These are phyloP conservation scores for Zeugodacus cucurbitae DNA, from an alignment of 1,140 invertebrate genomes.

Conservation along the genomic window DNA sequence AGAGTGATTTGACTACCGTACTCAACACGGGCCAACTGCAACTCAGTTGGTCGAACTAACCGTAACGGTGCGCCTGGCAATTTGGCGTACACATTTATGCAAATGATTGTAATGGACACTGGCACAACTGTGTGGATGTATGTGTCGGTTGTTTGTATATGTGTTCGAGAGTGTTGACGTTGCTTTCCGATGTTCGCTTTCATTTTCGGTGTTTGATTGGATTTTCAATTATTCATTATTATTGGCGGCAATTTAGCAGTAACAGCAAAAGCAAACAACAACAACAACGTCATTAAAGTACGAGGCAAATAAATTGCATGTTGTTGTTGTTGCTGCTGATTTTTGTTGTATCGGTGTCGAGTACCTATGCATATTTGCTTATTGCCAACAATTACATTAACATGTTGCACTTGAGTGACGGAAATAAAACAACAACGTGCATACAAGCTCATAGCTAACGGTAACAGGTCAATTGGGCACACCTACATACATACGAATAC, in stretches of 20 bases:
- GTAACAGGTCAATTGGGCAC: neutral
- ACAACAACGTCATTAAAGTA: neutral
- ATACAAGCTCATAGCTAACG: neutral
- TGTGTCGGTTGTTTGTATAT: neutral
- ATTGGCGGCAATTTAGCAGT: conserved; percentile 65
- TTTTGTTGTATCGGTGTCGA: neutral
- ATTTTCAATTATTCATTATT: conserved; percentile 67
- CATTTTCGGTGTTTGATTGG: conserved; percentile 65
- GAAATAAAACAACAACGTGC: neutral
- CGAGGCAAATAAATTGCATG: neutral
- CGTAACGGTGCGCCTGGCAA: neutral
- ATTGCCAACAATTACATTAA: conserved; percentile 34
- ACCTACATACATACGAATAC: neutral
- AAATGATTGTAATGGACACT: neutral
- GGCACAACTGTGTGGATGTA: neutral
- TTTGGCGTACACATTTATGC: conserved; percentile 9
- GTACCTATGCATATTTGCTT: neutral
- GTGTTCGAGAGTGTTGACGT: neutral
- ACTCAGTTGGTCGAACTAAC: neutral
- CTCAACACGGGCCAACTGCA: neutral
- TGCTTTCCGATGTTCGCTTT: conserved; percentile 21
- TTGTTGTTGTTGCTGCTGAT: neutral
- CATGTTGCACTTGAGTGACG: conserved; percentile 32
- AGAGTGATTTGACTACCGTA: neutral
- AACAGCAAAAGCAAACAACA: neutral